Percentiles rank a stretch among this genome's conserved stretches.
phyloP scores from a whole-genome alignment of 2,797 vertebrate species.

The Helostoma temminkii region DNA sequence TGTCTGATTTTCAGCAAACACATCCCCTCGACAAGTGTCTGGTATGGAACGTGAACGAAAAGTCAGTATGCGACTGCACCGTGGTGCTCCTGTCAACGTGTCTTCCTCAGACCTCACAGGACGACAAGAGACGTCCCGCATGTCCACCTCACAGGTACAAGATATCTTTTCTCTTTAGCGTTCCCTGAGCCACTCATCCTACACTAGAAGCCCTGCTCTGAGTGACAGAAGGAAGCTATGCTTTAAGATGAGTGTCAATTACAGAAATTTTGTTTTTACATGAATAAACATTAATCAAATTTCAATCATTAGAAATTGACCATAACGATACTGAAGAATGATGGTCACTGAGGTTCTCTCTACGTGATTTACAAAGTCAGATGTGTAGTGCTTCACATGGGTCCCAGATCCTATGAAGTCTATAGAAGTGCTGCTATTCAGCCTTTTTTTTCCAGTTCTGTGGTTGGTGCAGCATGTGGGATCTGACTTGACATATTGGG shows the following conservation, averaged over 20 bases:
- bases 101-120: constrained; percentile 95
- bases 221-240: not conserved
- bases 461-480: constrained; percentile 38
- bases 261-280: too few relatives aligned
- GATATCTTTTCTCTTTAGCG: constrained; percentile 5
- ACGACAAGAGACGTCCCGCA: constrained; percentile 94
- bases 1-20: constrained; percentile 85
- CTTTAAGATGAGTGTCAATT: too few relatives aligned
- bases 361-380: not conserved
- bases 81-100: constrained; percentile 92
- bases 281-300: not conserved
- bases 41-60: constrained; percentile 95
- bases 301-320: not conserved
- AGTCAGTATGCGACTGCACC: constrained; percentile 97
- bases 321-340: not conserved
- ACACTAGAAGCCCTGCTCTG: not conserved
- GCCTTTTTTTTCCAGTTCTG: constrained; percentile 30
- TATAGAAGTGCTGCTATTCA: constrained; percentile 4
- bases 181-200: not conserved
- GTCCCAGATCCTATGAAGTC: not conserved
- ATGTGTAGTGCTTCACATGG: not conserved
- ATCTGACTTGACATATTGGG: constrained; percentile 65
- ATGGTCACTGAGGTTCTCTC: not conserved
- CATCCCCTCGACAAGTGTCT: constrained; percentile 90
- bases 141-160: constrained; percentile 97